A percentile compares a stretch with the other conserved stretches of the same genome.
Conservation (phyloP, 2,888 invertebrate genomes). For the Platycnemis pennipes region DNA sequence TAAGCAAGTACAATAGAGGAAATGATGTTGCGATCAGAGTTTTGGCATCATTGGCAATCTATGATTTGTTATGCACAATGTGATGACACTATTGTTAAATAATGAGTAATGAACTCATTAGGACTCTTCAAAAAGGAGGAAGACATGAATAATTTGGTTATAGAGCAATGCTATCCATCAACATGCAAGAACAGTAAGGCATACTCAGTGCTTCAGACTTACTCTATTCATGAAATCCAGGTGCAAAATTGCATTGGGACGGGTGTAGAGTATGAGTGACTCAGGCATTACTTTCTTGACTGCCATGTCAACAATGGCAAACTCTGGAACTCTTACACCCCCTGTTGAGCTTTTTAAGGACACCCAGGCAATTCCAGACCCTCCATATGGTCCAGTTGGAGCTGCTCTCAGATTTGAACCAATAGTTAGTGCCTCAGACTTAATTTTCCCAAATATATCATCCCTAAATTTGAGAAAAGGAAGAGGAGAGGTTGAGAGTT, state of each 20-base stretch:
- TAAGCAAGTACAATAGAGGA: too few relatives aligned
- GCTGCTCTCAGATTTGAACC: constrained; percentile 76
- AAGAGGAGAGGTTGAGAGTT: too few relatives aligned
- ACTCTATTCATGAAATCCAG: constrained; percentile 95
- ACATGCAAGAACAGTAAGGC: too few relatives aligned
- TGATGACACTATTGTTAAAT: too few relatives aligned
- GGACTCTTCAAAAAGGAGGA: too few relatives aligned
- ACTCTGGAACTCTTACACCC: constrained; percentile 74
- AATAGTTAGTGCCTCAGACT: constrained; percentile 83
- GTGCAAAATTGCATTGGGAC: constrained; percentile 86
- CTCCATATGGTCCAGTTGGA: constrained; percentile 35
- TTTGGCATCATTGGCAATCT: too few relatives aligned
- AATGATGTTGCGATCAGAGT: too few relatives aligned
- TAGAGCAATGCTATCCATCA: too few relatives aligned
- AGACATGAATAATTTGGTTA: too few relatives aligned
- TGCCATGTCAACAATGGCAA: constrained; percentile 86
- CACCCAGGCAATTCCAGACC: constrained; percentile 83
- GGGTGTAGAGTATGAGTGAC: constrained; percentile 86
- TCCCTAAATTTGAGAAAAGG: constrained; percentile 73
- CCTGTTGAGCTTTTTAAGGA: constrained; percentile 82
- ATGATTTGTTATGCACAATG: too few relatives aligned
- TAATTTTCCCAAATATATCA: constrained; percentile 84
- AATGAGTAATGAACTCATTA: too few relatives aligned
- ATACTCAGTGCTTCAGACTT: constrained; percentile 74
- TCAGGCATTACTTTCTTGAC: constrained; percentile 87